These are phyloP conservation scores for Brachionus rotundiformis DNA, from an alignment of 1,140 invertebrate species.

Conservation along the genomic window DNA sequence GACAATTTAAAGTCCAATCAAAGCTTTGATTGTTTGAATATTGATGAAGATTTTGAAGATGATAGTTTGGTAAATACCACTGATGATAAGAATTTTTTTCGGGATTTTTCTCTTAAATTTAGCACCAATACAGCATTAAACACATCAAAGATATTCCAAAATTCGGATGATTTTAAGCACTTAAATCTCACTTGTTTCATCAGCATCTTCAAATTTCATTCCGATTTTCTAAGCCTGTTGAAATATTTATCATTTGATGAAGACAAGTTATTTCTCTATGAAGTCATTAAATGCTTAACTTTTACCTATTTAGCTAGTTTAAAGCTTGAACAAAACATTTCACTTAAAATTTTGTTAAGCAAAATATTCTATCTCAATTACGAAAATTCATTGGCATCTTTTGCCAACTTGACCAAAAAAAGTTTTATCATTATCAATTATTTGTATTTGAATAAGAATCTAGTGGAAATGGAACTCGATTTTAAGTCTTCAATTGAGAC, in stretches of 20 bases:
- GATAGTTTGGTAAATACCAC: background rate
- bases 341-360: conserved; percentile 38
- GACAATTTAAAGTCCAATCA: conserved; percentile 1
- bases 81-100: conserved; percentile 50
- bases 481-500: background rate
- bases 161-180: background rate
- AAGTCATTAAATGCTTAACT: background rate
- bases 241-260: background rate
- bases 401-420: conserved; percentile 3
- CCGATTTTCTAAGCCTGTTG: background rate
- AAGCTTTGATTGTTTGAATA: background rate
- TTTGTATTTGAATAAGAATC: conserved; percentile 13
- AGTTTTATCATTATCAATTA: background rate
- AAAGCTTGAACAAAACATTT: conserved; percentile 22
- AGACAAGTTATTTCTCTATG: background rate
- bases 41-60: background rate
- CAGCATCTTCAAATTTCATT: conserved; percentile 36
- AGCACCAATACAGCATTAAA: background rate
- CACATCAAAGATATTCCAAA: background rate
- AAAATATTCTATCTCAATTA: conserved; percentile 50
- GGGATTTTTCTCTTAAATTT: conserved; percentile 34
- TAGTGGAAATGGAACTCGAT: background rate
- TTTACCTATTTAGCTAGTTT: background rate
- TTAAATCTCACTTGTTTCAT: conserved; percentile 44
- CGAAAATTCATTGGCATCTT: conserved; percentile 26